Conservation (phyloP, 2,888 invertebrate species). For the Drosophila borborema region DNA sequence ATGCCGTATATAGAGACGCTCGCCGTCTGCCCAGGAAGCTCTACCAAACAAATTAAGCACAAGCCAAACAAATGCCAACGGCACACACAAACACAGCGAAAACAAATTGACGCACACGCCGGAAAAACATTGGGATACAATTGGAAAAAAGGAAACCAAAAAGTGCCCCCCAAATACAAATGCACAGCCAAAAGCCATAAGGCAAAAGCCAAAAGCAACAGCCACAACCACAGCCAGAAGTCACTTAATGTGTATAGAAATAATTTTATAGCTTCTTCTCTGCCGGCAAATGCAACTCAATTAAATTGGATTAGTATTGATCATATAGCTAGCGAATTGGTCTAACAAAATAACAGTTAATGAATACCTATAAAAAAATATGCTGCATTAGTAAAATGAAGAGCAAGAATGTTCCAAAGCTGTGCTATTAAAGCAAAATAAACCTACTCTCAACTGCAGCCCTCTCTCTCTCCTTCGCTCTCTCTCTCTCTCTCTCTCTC, state of each 20-base stretch:
- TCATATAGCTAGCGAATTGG: not conserved
- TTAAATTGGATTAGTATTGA: slow-evolving; percentile 9
- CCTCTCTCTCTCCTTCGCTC: too few relatives aligned
- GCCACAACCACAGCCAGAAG: not conserved
- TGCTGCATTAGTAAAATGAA: not conserved
- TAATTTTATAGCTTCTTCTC: slow-evolving; percentile 16
- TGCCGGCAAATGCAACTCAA: slow-evolving; percentile 7
- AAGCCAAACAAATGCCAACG: slow-evolving; percentile 49
- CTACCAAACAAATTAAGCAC: slow-evolving; percentile 46
- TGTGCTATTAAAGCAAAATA: too few relatives aligned
- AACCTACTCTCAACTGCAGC: too few relatives aligned
- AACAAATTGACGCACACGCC: slow-evolving; percentile 43
- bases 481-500: too few relatives aligned
- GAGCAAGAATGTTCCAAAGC: too few relatives aligned
- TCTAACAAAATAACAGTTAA: not conserved
- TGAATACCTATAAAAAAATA: not conserved
- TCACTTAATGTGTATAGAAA: slow-evolving; percentile 1
- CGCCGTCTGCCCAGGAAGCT: slow-evolving; percentile 31
- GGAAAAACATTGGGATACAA: slow-evolving; percentile 32
- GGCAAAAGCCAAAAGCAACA: not conserved
- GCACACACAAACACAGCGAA: slow-evolving; percentile 12
- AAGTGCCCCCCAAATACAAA: slow-evolving; percentile 20
- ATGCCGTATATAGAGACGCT: slow-evolving; percentile 3
- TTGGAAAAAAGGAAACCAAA: slow-evolving; percentile 31
- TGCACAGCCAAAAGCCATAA: not conserved